A percentile compares a stretch with the other conserved stretches of the same genome.
Conservation (phyloP, 2,888 invertebrate species). For the Tortrix viridana region DNA sequence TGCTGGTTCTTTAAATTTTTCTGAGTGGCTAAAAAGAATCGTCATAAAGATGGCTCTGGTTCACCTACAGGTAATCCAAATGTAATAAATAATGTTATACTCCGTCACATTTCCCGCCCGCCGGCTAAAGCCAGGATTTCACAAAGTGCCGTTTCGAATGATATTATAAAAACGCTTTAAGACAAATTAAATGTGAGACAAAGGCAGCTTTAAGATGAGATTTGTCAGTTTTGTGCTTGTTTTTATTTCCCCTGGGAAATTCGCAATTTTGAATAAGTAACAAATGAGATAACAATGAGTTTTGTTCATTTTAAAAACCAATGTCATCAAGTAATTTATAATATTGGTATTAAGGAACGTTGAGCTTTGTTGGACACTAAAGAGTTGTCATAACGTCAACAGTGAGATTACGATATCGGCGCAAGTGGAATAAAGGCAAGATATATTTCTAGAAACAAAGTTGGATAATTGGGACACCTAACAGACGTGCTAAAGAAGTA, state of each 20-base stretch:
- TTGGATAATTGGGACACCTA: no score
- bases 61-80: conserved; percentile 20
- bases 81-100: conserved; percentile 25
- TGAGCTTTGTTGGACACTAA: no score
- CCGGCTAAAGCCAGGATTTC: conserved; percentile 22
- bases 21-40: not conserved
- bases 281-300: no score
- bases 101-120: conserved; percentile 23
- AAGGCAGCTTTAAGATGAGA: conserved; percentile 10
- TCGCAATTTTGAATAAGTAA: no score
- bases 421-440: no score
- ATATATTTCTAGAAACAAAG: no score
- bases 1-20: not conserved
- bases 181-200: conserved; percentile 25
- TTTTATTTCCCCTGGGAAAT: not conserved
- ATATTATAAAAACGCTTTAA: conserved; percentile 15
- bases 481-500: no score
- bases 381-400: no score
- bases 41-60: not conserved
- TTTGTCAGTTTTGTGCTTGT: conserved; percentile 20
- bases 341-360: no score
- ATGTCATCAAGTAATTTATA: no score
- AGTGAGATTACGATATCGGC: no score
- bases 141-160: conserved; percentile 26
- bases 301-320: no score